Percentiles rank a stretch among this genome's conserved stretches.
phyloP scores from a whole-genome alignment of 2,797 vertebrate species.

The Fratercula arctica region DNA sequence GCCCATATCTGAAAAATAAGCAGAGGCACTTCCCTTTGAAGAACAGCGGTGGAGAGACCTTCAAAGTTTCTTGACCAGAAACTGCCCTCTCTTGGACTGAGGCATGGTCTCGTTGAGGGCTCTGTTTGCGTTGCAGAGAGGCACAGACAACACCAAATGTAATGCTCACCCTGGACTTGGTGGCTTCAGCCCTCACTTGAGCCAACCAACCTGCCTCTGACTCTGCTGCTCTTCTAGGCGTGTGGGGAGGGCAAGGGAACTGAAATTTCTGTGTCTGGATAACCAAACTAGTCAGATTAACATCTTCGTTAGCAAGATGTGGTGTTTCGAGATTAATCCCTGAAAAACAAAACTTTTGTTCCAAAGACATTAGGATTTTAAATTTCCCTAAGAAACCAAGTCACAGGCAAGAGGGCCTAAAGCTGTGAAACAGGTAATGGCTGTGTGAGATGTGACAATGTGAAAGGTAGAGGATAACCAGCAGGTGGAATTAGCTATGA shows the following conservation, averaged over 20 bases:
- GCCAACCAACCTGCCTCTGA: neutral
- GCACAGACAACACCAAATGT: neutral
- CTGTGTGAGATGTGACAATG: neutral
- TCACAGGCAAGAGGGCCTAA: neutral
- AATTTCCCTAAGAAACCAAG: neutral
- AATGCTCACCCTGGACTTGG: accelerated
- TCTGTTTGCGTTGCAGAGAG: neutral
- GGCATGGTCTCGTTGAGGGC: neutral
- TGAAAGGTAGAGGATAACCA: constrained; percentile 8
- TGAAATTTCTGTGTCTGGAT: neutral
- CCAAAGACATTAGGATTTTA: neutral
- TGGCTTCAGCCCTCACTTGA: neutral
- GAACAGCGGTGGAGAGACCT: neutral
- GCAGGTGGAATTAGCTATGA: constrained; percentile 24
- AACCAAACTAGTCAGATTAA: neutral
- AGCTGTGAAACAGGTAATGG: neutral
- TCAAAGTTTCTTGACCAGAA: neutral
- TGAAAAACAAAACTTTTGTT: neutral
- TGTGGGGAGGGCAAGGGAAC: neutral
- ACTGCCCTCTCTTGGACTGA: neutral
- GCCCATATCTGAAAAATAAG: neutral
- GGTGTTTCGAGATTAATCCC: neutral
- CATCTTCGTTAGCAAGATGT: accelerated
- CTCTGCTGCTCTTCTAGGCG: neutral
- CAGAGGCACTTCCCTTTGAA: neutral